Base-by-base conservation (phyloP, 35 echinoderm and acorn worm genomes). In the Eucidaris tribuloides region DNA sequence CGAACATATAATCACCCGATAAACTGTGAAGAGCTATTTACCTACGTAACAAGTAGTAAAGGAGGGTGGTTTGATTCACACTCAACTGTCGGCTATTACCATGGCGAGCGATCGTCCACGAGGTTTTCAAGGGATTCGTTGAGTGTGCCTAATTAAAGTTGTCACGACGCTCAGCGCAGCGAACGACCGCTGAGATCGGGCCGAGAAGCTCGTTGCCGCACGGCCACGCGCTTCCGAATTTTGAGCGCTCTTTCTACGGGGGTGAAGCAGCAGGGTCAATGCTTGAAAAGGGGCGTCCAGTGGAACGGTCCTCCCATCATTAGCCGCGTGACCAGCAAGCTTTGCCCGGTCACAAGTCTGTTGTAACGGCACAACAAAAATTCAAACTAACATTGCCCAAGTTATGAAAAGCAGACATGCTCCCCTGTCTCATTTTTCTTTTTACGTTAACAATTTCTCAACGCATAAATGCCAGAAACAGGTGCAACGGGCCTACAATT, bases 381-480 rank as follows among this genome's bases (percentile, higher is more conserved):
- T 74, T 74, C 68, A 74, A 74, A 42, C 68, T 42, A 74, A 74
- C 68, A 74, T 74, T 40, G 37, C 68, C 44, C 68, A 74, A 74
- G 68, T 32, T 33, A 74, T 42, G 44, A 40, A 74, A 36, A 74
- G 41, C 38, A 20, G 44, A 74, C 38, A 74, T 24, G 19, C 66
- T 7, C 40, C 5, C 29, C 41, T 27, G 38, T 74, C 68, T 44
- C 37, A 42, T 74, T 74, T 36, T 74, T 74, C 37, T 18, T 74
- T 36, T 44, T 74, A 74, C 44, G 68, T 74, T 74, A 74, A 74
- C 68, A 74, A 74, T 74, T 74, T 74, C 61, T 74, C 68, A 22
- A 74, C 37, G 68, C 44, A 35, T 36, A 74, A 74, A 74, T 74
- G 68, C 35, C 25, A 40, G 44, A 74, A 74, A 74, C 68, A 74